Base-by-base conservation (phyloP, 2,888 invertebrate genomes). In the Sarcophaga rosellei region DNA sequence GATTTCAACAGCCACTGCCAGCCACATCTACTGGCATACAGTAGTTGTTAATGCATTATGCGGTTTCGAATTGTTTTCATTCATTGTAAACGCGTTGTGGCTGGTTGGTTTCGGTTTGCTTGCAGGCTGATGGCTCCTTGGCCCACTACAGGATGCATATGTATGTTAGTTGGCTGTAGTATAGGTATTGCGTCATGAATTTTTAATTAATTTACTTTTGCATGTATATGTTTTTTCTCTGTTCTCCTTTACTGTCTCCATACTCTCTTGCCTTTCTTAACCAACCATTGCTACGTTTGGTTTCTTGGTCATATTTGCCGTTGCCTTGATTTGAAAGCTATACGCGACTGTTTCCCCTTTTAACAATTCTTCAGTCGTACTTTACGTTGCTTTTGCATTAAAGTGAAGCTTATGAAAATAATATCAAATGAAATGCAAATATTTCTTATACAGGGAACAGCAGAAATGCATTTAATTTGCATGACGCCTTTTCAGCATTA, bases 401-500 rank as follows among this genome's bases (percentile, higher is more conserved):
- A 88, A 75, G 61, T 25, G 44, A 63, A 69, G 47, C 21, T 53
- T 35, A 45, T 20, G 44, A 79, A 68, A 62, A 79, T 53, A 65
- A 77, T n/a, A 62, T 62, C 73, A 73, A 35, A 87, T 15, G 61
- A 89, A 15, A 89, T 89, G 90, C 89, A 90, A 90, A 90, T 89
- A 89, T 83, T 88, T 87, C 82, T 73, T 82, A 61, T 73, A 68
- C 77, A 23, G 77, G 10, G 81, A 88, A 89, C 90, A 89, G 87
- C 86, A 89, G 88, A 90, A 90, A 90, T 90, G 89, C 90, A 90
- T 90, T 90, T 90, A 90, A 90, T 89, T 90, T 90, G 89, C 90
- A 90, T 90, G 89, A 88, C 88, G 89, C 70, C 81, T 81, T 86
- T 78, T 81, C 86, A 82, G 88, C 87, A 85, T 81, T 85, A 87